Evolutionary conservation across 2,797 vertebrate species (phyloP).

Genomic region (Scyliorhinus canicula): DNA sequence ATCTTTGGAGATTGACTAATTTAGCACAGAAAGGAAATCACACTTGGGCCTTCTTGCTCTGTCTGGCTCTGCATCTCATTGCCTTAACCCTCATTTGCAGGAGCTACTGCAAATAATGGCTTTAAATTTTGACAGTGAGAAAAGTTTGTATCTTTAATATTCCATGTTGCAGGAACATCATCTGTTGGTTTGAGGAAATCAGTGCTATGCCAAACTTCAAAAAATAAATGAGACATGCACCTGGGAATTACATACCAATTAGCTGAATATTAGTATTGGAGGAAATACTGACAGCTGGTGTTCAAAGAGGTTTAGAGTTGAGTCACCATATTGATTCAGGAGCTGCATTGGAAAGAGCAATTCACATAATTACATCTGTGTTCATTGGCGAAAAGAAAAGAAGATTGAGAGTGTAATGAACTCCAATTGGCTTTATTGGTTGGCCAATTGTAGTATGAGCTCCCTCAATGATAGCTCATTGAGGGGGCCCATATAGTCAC

Average conservation of each 20-base stretch:
- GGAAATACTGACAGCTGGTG: neutral
- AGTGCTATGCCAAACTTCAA: neutral
- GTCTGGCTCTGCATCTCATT: neutral
- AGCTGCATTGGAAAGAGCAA: neutral
- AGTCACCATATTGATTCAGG: neutral
- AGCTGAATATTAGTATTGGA: neutral
- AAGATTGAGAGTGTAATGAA: too few species aligned
- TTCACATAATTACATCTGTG: neutral
- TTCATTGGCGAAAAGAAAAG: neutral
- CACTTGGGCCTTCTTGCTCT: neutral
- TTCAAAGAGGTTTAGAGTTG: neutral
- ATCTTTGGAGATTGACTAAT: too few species aligned
- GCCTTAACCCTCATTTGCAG: neutral
- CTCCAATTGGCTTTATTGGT: too few species aligned
- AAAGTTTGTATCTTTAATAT: neutral
- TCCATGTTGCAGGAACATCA: neutral
- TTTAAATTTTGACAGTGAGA: neutral
- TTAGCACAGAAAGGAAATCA: neutral
- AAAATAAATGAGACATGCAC: neutral
- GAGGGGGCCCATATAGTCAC: too few species aligned
- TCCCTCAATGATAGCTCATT: too few species aligned
- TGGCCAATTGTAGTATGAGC: too few species aligned
- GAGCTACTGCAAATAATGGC: neutral
- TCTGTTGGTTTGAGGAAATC: neutral
- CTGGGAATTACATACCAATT: neutral